Conservation (phyloP, 2,888 invertebrate genomes). For the Meteorus cinctellus region DNA sequence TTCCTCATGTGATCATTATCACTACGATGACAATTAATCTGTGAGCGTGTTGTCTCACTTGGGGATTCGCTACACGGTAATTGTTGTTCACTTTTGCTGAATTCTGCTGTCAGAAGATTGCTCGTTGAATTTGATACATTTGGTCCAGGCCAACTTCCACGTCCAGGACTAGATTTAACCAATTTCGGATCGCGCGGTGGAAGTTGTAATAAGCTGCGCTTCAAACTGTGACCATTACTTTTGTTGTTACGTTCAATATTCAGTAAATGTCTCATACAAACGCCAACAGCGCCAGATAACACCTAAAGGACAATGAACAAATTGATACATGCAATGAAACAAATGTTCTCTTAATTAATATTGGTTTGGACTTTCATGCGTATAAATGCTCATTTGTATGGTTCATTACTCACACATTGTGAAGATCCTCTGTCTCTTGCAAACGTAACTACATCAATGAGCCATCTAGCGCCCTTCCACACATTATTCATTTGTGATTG, state of each 20-base stretch:
- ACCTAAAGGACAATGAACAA: background rate
- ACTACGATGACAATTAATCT: constrained; percentile 17
- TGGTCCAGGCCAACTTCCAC: constrained; percentile 92
- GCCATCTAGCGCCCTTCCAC: constrained; percentile 97
- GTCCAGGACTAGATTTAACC: constrained; percentile 83
- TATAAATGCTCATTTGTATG: background rate
- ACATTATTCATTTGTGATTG: constrained; percentile 89
- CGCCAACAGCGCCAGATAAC: constrained; percentile 59
- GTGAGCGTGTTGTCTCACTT: constrained; percentile 42
- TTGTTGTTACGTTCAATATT: constrained; percentile 63
- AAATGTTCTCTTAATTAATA: too few species aligned
- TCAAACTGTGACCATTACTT: constrained; percentile 69
- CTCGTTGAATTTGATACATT: constrained; percentile 76
- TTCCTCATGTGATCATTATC: constrained; percentile 52
- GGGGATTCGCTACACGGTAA: constrained; percentile 67
- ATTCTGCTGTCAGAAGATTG: constrained; percentile 79
- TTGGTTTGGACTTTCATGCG: too few species aligned
- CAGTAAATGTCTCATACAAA: constrained; percentile 70
- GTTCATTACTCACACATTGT: constrained; percentile 59
- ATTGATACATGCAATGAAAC: background rate
- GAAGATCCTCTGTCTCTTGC: constrained; percentile 85
- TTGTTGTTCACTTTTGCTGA: constrained; percentile 90
- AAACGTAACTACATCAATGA: constrained; percentile 95
- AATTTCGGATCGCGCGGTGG: constrained; percentile 84
- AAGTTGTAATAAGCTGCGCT: constrained; percentile 79